Evolutionary conservation across 2,113 vertebrate species (phyloP).

Genomic region (Puffinus mauretanicus): DNA sequence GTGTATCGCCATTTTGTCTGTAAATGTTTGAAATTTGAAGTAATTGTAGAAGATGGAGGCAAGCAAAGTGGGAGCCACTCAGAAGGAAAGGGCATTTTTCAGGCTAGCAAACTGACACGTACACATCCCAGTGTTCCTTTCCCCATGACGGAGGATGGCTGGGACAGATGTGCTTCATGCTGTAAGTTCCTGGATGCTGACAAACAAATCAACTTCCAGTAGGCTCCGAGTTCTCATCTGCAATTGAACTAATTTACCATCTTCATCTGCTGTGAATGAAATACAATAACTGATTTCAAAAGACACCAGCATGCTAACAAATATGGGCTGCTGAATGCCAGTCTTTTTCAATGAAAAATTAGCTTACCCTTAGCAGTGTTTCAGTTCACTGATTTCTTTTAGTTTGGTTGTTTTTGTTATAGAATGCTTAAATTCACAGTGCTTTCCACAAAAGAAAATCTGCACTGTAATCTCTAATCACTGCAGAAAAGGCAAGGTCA

Average conservation of each 20-base stretch:
- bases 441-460: background rate
- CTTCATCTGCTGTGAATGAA: slow-evolving; percentile 33
- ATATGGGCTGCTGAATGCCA: background rate
- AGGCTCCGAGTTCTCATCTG: background rate
- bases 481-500: background rate
- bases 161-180: background rate
- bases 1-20: background rate
- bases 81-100: background rate
- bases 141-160: background rate
- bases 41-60: background rate
- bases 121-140: background rate
- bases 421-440: background rate
- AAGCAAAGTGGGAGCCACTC: background rate
- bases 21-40: background rate
- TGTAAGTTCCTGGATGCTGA: slow-evolving; percentile 24
- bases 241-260: slow-evolving; percentile 39
- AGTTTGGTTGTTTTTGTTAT: background rate
- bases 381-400: background rate
- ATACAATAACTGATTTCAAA: slow-evolving; percentile 1
- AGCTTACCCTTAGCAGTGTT: background rate
- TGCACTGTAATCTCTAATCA: background rate
- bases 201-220: slow-evolving; percentile 21
- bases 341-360: background rate
- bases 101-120: background rate
- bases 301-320: background rate